Percentiles rank a stretch among this genome's conserved stretches.
Conservation (phyloP, 2,888 invertebrate species). For the Eilema depressum region DNA sequence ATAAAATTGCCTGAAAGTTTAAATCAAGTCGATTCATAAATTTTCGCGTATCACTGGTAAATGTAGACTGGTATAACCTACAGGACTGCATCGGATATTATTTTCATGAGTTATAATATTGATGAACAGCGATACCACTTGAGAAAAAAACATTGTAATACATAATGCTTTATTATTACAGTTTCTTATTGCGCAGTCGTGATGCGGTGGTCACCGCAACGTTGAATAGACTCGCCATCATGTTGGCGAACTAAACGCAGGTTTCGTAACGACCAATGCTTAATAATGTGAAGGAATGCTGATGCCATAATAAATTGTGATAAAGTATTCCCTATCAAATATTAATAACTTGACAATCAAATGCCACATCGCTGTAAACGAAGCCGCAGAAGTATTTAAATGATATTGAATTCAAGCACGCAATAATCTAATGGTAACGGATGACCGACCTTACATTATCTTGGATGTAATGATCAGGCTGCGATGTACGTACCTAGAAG, state of each 20-base stretch:
- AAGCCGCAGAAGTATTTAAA: constrained; percentile 6
- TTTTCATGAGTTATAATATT: constrained; percentile 22
- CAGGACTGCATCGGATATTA: background rate
- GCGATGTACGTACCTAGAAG: constrained; percentile 69
- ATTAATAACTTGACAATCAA: constrained; percentile 26
- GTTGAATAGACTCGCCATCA: constrained; percentile 60
- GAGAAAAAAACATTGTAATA: constrained; percentile 55
- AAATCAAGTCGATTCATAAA: too few species aligned
- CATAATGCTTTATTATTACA: constrained; percentile 63
- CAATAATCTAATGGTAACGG: constrained; percentile 47
- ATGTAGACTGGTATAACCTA: background rate
- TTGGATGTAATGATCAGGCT: constrained; percentile 68
- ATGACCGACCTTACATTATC: constrained; percentile 49
- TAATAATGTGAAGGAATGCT: constrained; percentile 31
- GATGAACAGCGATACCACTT: constrained; percentile 33
- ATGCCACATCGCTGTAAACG: constrained; percentile 24
- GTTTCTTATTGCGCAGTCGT: constrained; percentile 60
- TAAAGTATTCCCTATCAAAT: constrained; percentile 18
- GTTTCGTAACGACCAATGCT: constrained; percentile 53
- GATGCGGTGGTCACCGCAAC: constrained; percentile 64
- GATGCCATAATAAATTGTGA: constrained; percentile 18
- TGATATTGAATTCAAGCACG: constrained; percentile 30
- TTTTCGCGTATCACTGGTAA: too few species aligned
- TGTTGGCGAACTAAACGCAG: constrained; percentile 49
- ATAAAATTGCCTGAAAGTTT: too few species aligned